Conservation (phyloP, 2,797 vertebrate species). For the Luscinia megarhynchos region DNA sequence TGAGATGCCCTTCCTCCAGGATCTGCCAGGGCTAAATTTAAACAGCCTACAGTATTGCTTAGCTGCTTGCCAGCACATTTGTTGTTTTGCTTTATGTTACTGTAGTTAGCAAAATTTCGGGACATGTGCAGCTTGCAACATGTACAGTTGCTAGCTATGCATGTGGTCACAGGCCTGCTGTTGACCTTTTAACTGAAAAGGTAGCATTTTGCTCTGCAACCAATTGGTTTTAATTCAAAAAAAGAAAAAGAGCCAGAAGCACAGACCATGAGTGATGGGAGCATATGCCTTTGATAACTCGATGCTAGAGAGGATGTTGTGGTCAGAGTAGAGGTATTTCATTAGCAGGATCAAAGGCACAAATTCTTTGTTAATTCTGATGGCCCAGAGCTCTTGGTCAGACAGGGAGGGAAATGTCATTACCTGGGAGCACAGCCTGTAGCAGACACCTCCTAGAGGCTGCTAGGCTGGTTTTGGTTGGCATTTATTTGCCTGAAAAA, state of each 20-base stretch:
- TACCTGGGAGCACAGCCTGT: background rate
- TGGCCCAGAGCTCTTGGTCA: background rate
- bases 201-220: background rate
- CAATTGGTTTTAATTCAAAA: background rate
- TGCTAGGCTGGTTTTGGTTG: background rate
- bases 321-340: background rate
- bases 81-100: background rate
- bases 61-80: background rate
- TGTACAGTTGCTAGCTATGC: background rate
- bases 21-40: slow-evolving; percentile 18
- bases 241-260: background rate
- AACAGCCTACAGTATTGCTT: background rate
- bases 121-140: background rate
- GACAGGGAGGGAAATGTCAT: background rate
- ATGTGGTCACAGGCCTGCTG: background rate
- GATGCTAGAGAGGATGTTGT: background rate
- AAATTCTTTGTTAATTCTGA: background rate
- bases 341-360: background rate
- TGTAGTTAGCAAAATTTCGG: background rate
- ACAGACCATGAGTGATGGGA: background rate
- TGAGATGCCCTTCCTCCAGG: background rate
- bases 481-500: background rate
- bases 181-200: background rate
- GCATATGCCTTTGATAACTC: background rate
- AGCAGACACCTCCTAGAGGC: background rate